phyloP scores from a whole-genome alignment of 1,140 invertebrate species.

The Ditylenchus dipsaci region DNA sequence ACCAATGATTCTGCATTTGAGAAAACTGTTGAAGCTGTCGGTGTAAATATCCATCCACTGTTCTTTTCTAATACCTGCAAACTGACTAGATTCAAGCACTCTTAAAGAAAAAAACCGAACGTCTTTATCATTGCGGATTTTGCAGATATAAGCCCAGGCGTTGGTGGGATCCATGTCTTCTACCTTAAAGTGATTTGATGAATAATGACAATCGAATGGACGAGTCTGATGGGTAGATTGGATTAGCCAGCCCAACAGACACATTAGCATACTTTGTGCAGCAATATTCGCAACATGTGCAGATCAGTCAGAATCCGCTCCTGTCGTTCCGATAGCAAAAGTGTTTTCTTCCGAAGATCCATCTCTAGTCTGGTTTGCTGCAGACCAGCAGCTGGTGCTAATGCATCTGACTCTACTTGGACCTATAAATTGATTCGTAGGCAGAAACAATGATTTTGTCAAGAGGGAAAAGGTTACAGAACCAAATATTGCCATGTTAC shows the following conservation, averaged over 20 bases:
- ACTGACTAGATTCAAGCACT: background rate
- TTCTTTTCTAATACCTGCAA: slow-evolving; percentile 46
- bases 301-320: slow-evolving; percentile 46
- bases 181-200: slow-evolving; percentile 44
- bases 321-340: slow-evolving; percentile 43
- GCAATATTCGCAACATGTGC: slow-evolving; percentile 33
- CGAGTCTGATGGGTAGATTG: too few species aligned
- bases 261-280: slow-evolving; percentile 29
- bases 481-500: too few species aligned
- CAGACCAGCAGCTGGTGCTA: slow-evolving; percentile 30
- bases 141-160: slow-evolving; percentile 34
- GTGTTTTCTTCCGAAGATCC: slow-evolving; percentile 36
- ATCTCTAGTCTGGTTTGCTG: slow-evolving; percentile 35
- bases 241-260: too few species aligned
- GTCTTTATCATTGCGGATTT: slow-evolving; percentile 46
- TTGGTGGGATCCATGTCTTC: slow-evolving; percentile 51
- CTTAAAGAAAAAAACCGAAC: slow-evolving; percentile 22
- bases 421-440: slow-evolving; percentile 14
- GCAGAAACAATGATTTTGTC: too few species aligned
- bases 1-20: slow-evolving; percentile 41
- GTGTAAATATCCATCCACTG: slow-evolving; percentile 50
- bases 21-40: slow-evolving; percentile 46
- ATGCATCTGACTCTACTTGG: slow-evolving; percentile 28
- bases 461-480: too few species aligned
- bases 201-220: too few species aligned